A percentile compares a stretch with the other conserved stretches of the same genome.
Conservation (phyloP, 2,797 vertebrate genomes). For the Neomorphus geoffroyi region DNA sequence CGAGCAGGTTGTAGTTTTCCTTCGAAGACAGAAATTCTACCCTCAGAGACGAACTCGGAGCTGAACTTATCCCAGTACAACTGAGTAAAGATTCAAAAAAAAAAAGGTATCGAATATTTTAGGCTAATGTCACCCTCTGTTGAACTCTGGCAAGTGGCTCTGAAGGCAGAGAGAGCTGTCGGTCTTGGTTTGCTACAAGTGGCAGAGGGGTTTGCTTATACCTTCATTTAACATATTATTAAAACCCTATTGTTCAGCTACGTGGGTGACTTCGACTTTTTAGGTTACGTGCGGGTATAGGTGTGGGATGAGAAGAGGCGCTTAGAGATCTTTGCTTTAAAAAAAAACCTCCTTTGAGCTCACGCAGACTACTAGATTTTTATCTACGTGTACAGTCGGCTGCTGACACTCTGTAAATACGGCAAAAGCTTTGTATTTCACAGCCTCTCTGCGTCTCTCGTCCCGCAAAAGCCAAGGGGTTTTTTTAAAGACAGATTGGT, state of each 20-base stretch:
- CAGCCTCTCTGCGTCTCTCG: background rate
- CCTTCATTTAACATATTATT: background rate
- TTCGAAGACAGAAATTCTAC: background rate
- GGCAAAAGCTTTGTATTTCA: constrained; percentile 12
- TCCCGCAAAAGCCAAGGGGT: background rate
- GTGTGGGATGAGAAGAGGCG: background rate
- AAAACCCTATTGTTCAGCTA: background rate
- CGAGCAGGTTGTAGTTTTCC: background rate
- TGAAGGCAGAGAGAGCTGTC: background rate
- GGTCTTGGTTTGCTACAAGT: background rate
- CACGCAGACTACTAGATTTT: background rate
- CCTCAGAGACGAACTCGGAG: background rate
- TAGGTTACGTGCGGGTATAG: background rate
- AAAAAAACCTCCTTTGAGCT: background rate
- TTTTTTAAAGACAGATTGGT: background rate
- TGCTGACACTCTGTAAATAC: constrained; percentile 15
- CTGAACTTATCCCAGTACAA: background rate
- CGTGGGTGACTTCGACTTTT: background rate
- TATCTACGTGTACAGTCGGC: background rate
- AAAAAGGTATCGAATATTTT: background rate
- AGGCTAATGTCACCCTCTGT: constrained; percentile 15
- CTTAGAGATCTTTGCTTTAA: background rate
- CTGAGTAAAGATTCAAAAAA: background rate
- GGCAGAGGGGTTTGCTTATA: background rate
- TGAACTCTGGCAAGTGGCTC: background rate